A percentile compares a stretch with the other conserved stretches of the same genome.
phyloP scores from a whole-genome alignment of 2,113 vertebrate genomes.

The Hypocryptadius cinnamomeus region DNA sequence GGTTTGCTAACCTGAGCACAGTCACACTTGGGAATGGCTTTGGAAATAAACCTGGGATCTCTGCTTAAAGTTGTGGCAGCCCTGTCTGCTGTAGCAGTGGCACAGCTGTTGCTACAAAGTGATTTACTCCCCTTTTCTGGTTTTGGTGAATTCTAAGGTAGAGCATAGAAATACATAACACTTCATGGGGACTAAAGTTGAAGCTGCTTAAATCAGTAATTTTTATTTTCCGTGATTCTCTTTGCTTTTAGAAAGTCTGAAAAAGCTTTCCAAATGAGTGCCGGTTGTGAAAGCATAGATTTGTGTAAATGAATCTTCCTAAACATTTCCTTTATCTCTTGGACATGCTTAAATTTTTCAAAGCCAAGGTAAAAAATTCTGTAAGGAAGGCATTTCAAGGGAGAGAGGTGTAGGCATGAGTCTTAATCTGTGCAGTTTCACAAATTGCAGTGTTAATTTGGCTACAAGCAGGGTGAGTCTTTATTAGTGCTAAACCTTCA shows the following conservation, averaged over 20 bases:
- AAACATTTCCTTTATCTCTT: background rate
- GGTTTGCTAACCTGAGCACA: background rate
- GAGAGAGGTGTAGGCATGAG: background rate
- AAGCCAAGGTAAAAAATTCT: background rate
- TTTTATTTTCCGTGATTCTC: background rate
- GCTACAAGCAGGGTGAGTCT: background rate
- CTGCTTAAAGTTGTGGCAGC: background rate
- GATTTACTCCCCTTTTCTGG: background rate
- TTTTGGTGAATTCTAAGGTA: background rate
- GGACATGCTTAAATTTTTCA: background rate
- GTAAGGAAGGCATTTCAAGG: background rate
- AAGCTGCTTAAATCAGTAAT: background rate
- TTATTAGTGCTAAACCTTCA: background rate
- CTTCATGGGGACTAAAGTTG: background rate
- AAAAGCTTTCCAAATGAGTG: background rate
- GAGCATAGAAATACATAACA: rapidly evolving
- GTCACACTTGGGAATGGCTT: background rate
- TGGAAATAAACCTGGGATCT: background rate
- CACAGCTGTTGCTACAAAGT: background rate
- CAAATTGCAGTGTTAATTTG: background rate
- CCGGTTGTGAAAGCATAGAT: background rate
- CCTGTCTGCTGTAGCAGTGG: background rate
- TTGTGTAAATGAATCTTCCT: rapidly evolving
- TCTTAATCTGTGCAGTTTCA: background rate
- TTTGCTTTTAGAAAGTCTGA: background rate